Percentiles rank a stretch among this genome's conserved stretches.
Evolutionary conservation across 2,888 invertebrate genomes (phyloP).

Genomic region (Apantesis nais): DNA sequence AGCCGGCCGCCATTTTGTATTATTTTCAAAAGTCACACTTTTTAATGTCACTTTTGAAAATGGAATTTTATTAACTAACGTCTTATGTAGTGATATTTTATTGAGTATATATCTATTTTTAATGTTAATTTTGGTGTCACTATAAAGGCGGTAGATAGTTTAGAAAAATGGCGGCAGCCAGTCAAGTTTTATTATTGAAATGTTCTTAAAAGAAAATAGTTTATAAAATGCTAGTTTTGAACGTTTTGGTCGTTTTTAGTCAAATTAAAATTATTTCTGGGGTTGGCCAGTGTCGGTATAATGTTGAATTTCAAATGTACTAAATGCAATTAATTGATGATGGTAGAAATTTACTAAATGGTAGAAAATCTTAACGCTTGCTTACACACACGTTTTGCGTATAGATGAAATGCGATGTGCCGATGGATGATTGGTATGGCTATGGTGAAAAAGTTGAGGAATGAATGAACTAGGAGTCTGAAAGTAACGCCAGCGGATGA

Average conservation of each 20-base stretch:
- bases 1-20: slow-evolving; percentile 37
- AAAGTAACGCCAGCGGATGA: too few relatives aligned
- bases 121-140: not conserved
- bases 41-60: slow-evolving; percentile 2
- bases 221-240: slow-evolving; percentile 49
- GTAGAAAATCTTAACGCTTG: not conserved
- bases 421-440: too few relatives aligned
- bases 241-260: slow-evolving; percentile 44
- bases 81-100: not conserved
- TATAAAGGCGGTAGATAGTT: not conserved
- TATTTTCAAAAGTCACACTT: not conserved
- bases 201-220: slow-evolving; percentile 43
- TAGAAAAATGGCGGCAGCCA: slow-evolving; percentile 39
- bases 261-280: slow-evolving; percentile 23
- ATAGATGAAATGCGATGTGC: too few relatives aligned
- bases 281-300: slow-evolving; percentile 25
- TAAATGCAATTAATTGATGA: slow-evolving; percentile 15
- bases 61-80: slow-evolving; percentile 3
- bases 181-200: slow-evolving; percentile 30
- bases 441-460: too few relatives aligned
- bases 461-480: too few relatives aligned
- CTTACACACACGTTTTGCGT: not conserved
- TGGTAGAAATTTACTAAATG: not conserved
- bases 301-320: slow-evolving; percentile 13
- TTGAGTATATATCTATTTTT: not conserved